phyloP scores from a whole-genome alignment of 2,113 vertebrate species.

The Oceanodroma tethys region DNA sequence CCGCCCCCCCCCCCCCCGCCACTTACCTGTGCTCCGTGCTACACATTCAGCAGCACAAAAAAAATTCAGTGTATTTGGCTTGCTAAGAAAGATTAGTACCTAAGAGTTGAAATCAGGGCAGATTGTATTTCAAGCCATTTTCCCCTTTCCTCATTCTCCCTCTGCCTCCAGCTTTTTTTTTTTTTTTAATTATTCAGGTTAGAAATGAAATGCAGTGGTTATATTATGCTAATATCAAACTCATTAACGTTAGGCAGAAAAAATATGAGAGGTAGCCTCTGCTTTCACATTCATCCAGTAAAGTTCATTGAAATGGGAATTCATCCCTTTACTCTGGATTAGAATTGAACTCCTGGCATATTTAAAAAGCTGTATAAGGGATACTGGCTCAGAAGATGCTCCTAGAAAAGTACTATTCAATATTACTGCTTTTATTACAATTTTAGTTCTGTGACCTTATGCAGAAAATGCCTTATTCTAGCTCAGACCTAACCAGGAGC shows the following conservation, averaged over 20 bases:
- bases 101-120: not conserved
- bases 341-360: not conserved
- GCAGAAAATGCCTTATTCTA: not conserved
- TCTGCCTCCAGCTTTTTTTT: not conserved
- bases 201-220: not conserved
- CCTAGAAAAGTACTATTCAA: not conserved
- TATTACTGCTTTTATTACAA: not conserved
- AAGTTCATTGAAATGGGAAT: slow-evolving; percentile 34
- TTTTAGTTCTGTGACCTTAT: not conserved
- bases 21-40: not conserved
- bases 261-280: not conserved
- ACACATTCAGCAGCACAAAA: not conserved
- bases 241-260: slow-evolving; percentile 12
- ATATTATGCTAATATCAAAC: slow-evolving; percentile 33
- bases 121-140: slow-evolving; percentile 21
- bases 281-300: not conserved
- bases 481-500: not conserved
- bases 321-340: slow-evolving; percentile 4
- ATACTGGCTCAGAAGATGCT: not conserved
- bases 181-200: slow-evolving; percentile 12
- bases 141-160: not conserved
- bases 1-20: not conserved
- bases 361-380: not conserved
- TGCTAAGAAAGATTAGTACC: not conserved
- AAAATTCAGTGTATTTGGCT: not conserved